Evolutionary conservation across 2,113 vertebrate species (phyloP).

Genomic region (Struthidea cinerea): DNA sequence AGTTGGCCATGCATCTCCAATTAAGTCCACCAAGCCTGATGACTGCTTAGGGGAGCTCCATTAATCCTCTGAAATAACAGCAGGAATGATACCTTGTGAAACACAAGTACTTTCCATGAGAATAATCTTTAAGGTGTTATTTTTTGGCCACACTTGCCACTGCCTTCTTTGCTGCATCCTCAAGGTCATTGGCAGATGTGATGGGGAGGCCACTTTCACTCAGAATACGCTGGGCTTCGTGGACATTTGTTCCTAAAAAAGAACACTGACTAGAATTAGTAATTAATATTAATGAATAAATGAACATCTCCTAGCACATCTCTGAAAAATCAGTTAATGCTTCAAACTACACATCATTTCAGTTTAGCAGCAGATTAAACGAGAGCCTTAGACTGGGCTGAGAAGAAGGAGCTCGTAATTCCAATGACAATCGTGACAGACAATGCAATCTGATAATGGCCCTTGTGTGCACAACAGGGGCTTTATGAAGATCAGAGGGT

Average conservation of each 20-base stretch:
- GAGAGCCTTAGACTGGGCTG: neutral
- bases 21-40: neutral
- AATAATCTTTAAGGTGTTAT: slow-evolving; percentile 19
- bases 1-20: fast-evolving
- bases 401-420: neutral
- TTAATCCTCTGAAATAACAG: neutral
- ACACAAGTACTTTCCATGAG: neutral
- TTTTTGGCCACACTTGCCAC: slow-evolving; percentile 86
- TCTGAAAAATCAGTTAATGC: neutral
- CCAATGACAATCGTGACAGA: neutral
- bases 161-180: slow-evolving; percentile 92
- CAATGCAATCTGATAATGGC: neutral
- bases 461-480: neutral
- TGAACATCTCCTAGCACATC: neutral
- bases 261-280: neutral
- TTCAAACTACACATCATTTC: neutral
- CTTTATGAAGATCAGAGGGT: neutral
- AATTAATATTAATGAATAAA: neutral
- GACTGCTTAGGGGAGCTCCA: neutral
- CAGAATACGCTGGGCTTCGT: slow-evolving; percentile 90
- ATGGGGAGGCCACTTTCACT: slow-evolving; percentile 90
- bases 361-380: neutral
- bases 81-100: neutral
- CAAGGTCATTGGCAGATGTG: slow-evolving; percentile 83
- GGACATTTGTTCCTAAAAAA: slow-evolving; percentile 89